These are phyloP conservation scores for Podilymbus podiceps DNA, from an alignment of 2,113 vertebrate genomes.

Conservation along the genomic window DNA sequence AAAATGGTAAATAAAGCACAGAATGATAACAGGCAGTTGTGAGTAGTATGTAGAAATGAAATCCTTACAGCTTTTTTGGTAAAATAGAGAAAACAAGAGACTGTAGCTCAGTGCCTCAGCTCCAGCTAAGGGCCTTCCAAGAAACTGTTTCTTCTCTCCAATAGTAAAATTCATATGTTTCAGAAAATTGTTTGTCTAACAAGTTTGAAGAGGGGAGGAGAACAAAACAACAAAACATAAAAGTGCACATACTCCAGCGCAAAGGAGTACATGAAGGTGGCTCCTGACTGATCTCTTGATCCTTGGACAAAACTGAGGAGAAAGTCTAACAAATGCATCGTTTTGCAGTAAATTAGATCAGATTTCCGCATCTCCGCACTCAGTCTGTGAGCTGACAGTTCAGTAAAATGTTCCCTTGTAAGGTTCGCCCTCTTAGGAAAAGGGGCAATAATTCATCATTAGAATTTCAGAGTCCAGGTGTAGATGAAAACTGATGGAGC, in stretches of 20 bases:
- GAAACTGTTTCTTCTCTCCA: background rate
- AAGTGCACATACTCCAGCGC: background rate
- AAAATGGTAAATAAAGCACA: background rate
- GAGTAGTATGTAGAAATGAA: background rate
- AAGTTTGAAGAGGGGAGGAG: background rate
- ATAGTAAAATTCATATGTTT: background rate
- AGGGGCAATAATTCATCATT: slow-evolving; percentile 97
- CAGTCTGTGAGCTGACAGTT: slow-evolving; percentile 85
- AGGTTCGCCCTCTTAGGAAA: slow-evolving; percentile 84
- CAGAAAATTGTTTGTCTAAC: background rate
- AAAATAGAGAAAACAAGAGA: background rate
- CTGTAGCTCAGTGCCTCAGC: background rate
- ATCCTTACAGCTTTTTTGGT: background rate
- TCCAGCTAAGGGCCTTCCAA: background rate
- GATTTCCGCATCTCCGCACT: slow-evolving; percentile 81
- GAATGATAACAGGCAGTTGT: background rate
- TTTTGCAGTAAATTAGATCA: slow-evolving; percentile 86
- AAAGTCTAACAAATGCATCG: slow-evolving; percentile 80
- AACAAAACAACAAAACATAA: background rate
- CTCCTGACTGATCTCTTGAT: slow-evolving; percentile 71
- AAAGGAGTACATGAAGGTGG: background rate
- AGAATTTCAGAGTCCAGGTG: slow-evolving; percentile 97
- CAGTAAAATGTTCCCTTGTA: slow-evolving; percentile 84
- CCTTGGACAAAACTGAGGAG: slow-evolving; percentile 64
- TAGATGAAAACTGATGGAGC: slow-evolving; percentile 97